Base-by-base conservation (phyloP, 2,797 vertebrate species). In the Tarsius wallacei region DNA sequence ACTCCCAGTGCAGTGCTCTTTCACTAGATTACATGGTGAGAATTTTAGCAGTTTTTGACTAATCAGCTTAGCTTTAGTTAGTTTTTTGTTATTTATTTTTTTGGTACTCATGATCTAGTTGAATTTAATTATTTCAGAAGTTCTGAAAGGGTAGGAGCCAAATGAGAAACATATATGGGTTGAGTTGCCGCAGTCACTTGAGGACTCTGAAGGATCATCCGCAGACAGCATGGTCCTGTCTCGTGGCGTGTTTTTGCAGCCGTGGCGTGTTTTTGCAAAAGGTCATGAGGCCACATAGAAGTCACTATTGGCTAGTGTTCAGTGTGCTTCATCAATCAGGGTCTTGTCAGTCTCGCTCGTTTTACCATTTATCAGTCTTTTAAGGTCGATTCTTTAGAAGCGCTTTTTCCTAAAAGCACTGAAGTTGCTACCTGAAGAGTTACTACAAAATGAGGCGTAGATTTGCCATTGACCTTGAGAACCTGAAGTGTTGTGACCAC, bases 381-480 rank as follows among this genome's bases (percentile, higher is more conserved):
- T 31, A 71, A 70, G 73, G 33, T 78, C 55, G 16, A 47, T 77
- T 70, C 63, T 90, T 19, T 89, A 24, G 17, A 94, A 83, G 28
- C 17, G 24, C 8, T 6, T 71, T 63, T 36, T 14, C 26, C 53
- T 61, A 80, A 47, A 51, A 59, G 16, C 8, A 8, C 22, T 85
- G 47, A 9, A 57, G 63, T 63, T 74, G 57, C n/a, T 53, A 26
- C 15, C n/a, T 55, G 16, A 53, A 17, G 31, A 55, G 24, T 64
- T 78, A 22, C 10, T 33, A 4, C 31, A 57, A 82, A 14, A 82
- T 76, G 4, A 87, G 42, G 5, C 17, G 0, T 63, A n/a, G 53
- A 57, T 93, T 94, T 14, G 6, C 24, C 10, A 7, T 6, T 24
- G 74, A 74, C 57, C 59, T 91, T 66, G n/a, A 95, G 59, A 82